Conservation (phyloP, 2,888 invertebrate species). For the Neria commutata region DNA sequence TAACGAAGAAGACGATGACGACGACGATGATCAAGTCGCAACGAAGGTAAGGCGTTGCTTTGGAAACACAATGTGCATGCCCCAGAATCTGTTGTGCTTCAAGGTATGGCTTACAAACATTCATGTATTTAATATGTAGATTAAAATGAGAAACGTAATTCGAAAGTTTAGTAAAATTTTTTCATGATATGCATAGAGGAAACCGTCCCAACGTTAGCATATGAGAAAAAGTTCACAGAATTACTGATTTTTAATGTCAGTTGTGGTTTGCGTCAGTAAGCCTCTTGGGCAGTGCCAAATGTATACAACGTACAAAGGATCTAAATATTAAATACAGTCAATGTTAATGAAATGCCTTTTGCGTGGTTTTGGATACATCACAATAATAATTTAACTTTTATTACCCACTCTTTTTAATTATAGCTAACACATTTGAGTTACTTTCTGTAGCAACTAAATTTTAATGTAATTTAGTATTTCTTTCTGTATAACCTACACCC, state of each 20-base stretch:
- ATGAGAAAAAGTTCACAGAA: no score
- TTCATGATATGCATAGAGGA: no score
- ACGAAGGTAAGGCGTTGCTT: conserved; percentile 72
- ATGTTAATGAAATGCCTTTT: conserved; percentile 52
- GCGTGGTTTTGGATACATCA: conserved; percentile 46
- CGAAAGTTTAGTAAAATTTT: no score
- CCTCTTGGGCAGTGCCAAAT: no score
- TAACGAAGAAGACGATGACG: conserved; percentile 45
- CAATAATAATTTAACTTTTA: conserved; percentile 6
- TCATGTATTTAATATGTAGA: conserved; percentile 61
- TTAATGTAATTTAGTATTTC: no score
- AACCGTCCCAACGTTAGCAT: no score
- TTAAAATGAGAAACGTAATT: no score
- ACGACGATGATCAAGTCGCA: conserved; percentile 47
- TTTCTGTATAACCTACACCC: no score
- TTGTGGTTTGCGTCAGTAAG: no score
- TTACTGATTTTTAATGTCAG: no score
- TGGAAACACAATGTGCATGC: conserved; percentile 82
- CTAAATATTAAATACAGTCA: conserved; percentile 57
- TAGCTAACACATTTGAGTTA: no score
- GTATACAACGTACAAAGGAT: conserved; percentile 21
- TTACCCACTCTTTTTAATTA: conserved; percentile 14
- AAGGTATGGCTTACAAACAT: conserved; percentile 71
- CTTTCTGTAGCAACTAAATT: not conserved
- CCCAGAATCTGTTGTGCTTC: conserved; percentile 82